These are phyloP conservation scores for Piezodorus guildinii DNA, from an alignment of 1,140 invertebrate species.

Conservation along the genomic window DNA sequence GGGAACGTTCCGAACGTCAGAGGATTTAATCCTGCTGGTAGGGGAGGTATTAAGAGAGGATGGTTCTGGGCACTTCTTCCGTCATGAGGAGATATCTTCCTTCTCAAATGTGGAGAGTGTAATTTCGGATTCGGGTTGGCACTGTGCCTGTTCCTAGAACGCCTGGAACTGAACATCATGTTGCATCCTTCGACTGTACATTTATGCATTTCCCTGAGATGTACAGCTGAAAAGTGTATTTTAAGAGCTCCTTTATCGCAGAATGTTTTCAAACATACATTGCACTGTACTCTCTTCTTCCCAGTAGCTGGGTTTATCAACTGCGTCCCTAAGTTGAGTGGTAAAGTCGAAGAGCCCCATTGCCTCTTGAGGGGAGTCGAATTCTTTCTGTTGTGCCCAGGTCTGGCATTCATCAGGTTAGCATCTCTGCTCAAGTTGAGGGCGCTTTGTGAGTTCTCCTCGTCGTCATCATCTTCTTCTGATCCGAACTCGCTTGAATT, in stretches of 20 bases:
- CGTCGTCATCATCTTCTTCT: slow-evolving; percentile 53
- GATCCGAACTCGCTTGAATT: slow-evolving; percentile 42
- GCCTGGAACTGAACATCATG: slow-evolving; percentile 97
- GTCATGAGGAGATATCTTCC: slow-evolving; percentile 88
- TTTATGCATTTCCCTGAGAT: slow-evolving; percentile 97
- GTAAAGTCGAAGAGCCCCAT: slow-evolving; percentile 64
- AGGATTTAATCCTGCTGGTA: slow-evolving; percentile 50
- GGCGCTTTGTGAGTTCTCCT: slow-evolving; percentile 48
- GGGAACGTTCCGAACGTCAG: slow-evolving; percentile 65
- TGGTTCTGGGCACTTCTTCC: slow-evolving; percentile 77
- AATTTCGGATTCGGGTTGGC: slow-evolving; percentile 98
- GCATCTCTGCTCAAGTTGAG: slow-evolving; percentile 48
- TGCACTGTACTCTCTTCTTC: slow-evolving; percentile 95
- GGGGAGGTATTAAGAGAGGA: slow-evolving; percentile 60
- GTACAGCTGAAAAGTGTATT: slow-evolving; percentile 98
- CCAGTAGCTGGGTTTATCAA: slow-evolving; percentile 84
- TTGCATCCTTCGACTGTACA: slow-evolving; percentile 97
- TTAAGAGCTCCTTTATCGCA: slow-evolving; percentile 99
- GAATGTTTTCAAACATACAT: slow-evolving; percentile 96
- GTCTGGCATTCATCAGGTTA: slow-evolving; percentile 27
- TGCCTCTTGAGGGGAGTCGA: slow-evolving; percentile 80
- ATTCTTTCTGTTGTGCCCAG: slow-evolving; percentile 48
- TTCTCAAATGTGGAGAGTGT: slow-evolving; percentile 82
- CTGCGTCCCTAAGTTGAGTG: slow-evolving; percentile 75
- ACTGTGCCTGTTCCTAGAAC: slow-evolving; percentile 91